Evolutionary conservation across 2,113 vertebrate species (phyloP), one percentile per base, ranked within the genome.

Genomic region (Syngnathus typhle): DNA sequence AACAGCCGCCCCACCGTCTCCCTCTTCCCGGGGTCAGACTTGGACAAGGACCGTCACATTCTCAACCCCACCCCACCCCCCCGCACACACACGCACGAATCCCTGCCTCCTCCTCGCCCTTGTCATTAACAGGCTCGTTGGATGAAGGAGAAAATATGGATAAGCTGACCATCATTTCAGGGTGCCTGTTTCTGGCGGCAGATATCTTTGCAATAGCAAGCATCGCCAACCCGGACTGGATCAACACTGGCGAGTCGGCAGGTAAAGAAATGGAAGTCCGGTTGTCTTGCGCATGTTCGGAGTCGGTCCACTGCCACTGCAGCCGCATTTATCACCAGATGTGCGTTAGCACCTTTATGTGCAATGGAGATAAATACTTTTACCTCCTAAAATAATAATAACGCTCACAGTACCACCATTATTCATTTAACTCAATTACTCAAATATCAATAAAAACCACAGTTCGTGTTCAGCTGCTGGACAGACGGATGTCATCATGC

Each of bases 151-250:
- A 37, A 65, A 47, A 86, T 77, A 98, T 98, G 96, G 95, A 98
- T 94, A 97, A 97, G 92, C 93, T 98, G 75, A 98, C 96, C 83
- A 95, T 97, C 78, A 97, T 98, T 91, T 97, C 96, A 93, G 96
- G 96, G 90, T 98, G 96, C 90, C 93, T 98, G 81, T 98, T 98
- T 86, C 91, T 98, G 93, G 96, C 96, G 69, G 96, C 96, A 74
- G 95, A 98, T 91, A 97, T 98, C 84, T 98, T 98, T 90, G 96
- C 96, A 82, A 97, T 98, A 87, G 96, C 95, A 84, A 98, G 96
- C 88, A 95, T 98, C 85, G 96, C 95, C 68, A 98, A 98, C 88
- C 96, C 96, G 46, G 96, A 98, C 91, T 98, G 96, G 96, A 96
- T 98, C 93, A 98, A 98, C 94, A 98, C 96, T 49, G 96, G 96